Base-by-base conservation (phyloP, 2,113 vertebrate genomes). In the Hippocampus mohnikei region DNA sequence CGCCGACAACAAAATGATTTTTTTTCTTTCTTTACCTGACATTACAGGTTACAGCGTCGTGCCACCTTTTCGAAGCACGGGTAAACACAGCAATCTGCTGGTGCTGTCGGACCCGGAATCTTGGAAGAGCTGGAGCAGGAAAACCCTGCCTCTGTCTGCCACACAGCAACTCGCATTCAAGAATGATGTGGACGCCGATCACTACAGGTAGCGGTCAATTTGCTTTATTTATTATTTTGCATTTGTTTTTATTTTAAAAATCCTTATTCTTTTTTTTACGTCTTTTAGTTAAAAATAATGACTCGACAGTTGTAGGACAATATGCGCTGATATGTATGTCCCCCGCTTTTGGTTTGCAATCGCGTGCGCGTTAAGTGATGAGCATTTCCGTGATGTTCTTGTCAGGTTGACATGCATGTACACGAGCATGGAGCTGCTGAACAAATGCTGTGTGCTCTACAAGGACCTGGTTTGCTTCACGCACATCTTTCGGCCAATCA, bases 341-440 rank as follows among this genome's bases (percentile, higher is more conserved):
- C 4, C 1, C 5, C 27, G 23, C 13, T 58, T 27, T 58, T 56
- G 10, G 4, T 56, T 25, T 27, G 55, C 25, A 58, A 58, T 58
- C 12, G 3, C 21, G 5, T 27, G 23, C 12, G 25, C 5, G 25
- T 58, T 10, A 58, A 58, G 23, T n/a, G 2, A 10, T 72, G 3
- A 20, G 48, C 3, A 16, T 7, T 37, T 10, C 8, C 0, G 5
- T 29, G 21, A n/a, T 18, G 20, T 2, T 66, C 0, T 67, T 74
- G 5, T 74, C 56, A 98, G 97, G 85, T 85, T 98, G 64, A 94
- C 88, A 0, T 95, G 94, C 73, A 37, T 97, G 65, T 91, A 92
- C 0, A 73, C 91, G 7, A 94, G 94, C 76, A 87, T 98, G 81
- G 93, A 94, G 66, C 85, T 99, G 75, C 80, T 95, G 77, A 93